phyloP scores from a whole-genome alignment of 2,113 vertebrate genomes.

The Pachyramphus minor region DNA sequence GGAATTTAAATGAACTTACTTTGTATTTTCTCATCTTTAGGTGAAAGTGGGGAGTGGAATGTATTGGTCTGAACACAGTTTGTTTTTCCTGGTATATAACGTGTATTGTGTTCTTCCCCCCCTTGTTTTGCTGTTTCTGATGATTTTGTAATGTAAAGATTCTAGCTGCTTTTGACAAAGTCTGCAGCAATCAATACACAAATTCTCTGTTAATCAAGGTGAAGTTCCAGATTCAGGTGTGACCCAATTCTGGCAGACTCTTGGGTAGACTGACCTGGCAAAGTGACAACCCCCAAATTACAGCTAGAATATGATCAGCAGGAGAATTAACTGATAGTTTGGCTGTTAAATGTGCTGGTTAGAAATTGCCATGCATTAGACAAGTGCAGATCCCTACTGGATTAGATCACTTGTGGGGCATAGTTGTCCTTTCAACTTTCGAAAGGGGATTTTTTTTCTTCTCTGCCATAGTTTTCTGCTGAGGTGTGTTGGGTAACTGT shows the following conservation, averaged over 20 bases:
- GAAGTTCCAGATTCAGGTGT: not conserved
- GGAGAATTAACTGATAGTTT: not conserved
- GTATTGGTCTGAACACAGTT: not conserved
- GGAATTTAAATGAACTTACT: not conserved
- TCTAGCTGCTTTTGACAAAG: not conserved
- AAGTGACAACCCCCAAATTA: not conserved
- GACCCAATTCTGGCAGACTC: not conserved
- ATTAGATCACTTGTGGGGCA: not conserved
- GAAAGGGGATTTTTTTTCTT: not conserved
- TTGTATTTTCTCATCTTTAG: not conserved
- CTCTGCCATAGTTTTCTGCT: not conserved
- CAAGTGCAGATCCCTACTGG: accelerated
- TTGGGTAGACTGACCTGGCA: not conserved
- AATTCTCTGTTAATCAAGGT: not conserved
- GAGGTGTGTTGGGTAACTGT: not conserved
- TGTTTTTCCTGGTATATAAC: not conserved
- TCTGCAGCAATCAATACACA: not conserved
- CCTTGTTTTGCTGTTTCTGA: not conserved
- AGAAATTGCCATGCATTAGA: not conserved
- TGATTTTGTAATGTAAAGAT: not conserved
- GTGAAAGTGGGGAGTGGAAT: not conserved
- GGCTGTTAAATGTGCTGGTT: not conserved
- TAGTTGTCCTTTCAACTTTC: not conserved
- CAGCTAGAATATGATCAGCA: not conserved
- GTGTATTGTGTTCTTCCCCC: not conserved